Conservation (phyloP, 2,888 invertebrate species). For the Yponomeuta plumbellus region DNA sequence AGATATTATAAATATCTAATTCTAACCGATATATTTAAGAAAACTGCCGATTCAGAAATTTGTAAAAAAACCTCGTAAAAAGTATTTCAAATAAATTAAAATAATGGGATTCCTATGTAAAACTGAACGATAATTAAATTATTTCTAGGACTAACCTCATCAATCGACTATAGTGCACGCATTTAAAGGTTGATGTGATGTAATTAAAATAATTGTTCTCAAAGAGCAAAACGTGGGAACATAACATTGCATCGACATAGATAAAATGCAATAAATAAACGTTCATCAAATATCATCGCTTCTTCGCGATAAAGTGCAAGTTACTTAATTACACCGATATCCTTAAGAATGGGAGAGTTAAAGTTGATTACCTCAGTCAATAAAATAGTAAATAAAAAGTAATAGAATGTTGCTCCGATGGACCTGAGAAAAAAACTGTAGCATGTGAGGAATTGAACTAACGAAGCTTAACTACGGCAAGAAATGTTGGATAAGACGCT, state of each 20-base stretch:
- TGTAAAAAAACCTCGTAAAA: too few relatives aligned
- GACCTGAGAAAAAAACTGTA: background rate
- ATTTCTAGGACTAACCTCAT: too few relatives aligned
- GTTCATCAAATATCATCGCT: background rate
- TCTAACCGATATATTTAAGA: too few relatives aligned
- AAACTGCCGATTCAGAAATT: too few relatives aligned
- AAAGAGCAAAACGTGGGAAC: background rate
- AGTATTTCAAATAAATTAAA: too few relatives aligned
- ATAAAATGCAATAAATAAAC: background rate
- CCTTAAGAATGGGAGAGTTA: background rate
- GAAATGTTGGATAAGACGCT: background rate
- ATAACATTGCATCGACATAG: background rate
- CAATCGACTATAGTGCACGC: too few relatives aligned
- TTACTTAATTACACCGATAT: background rate
- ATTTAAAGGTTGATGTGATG: too few relatives aligned
- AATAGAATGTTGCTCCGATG: background rate
- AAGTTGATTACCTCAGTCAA: background rate
- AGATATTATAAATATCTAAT: too few relatives aligned
- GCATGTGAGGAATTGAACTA: slow-evolving; percentile 7
- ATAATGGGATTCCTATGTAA: too few relatives aligned
- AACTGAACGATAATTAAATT: too few relatives aligned
- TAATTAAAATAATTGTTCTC: too few relatives aligned
- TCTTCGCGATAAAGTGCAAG: background rate
- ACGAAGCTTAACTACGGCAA: slow-evolving; percentile 9
- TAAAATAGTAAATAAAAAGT: background rate